Evolutionary conservation across 2,888 invertebrate species (phyloP), one percentile per base, ranked within the genome.

Genomic region (Mimachlamys varia): DNA sequence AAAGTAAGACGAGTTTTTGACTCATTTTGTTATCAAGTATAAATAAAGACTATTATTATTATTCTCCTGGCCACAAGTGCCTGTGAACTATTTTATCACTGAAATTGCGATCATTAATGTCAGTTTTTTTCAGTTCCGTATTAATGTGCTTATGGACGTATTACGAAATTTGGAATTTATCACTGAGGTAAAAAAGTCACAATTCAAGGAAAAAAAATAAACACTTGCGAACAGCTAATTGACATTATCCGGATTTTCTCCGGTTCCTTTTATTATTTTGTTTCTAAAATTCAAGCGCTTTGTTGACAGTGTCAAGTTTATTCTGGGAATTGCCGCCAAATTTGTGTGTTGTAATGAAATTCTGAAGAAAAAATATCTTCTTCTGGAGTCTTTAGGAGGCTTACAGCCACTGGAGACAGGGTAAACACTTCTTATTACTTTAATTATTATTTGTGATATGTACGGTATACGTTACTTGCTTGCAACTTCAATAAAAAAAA

Each of bases 271-370:
- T 33, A 76, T 76, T 76, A 76, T 76, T n/a, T n/a, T n/a, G 33
- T 12, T 76, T 7, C 10, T 15, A 76, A 1, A 27, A 76, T 7
- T 76, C 76, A 76, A 76, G 76, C 76, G 76, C 76, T 76, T 76
- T 33, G 76, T 76, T 76, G 76, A 76, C 76, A 76, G 19, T 33
- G 76, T 10, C 76, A 22, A 27, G 17, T 58, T 22, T 27, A 33
- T 76, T 76, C 76, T 7, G 27, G 76, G 33, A 76, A 76, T 76
- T 76, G 76, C 76, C 76, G 76, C 76, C 76, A 76, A 76, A 76
- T 76, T 76, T 76, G 76, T 76, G 76, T 76, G 76, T 76, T 76
- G 76, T 76, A 76, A 76, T 76, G 76, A 76, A 76, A 76, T 33
- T 33, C 33, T 76, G 76, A 76, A 27, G 10, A 13, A 27, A 27